Base-by-base conservation (phyloP, 2,797 vertebrate genomes). In the Onychomys arenicola region DNA sequence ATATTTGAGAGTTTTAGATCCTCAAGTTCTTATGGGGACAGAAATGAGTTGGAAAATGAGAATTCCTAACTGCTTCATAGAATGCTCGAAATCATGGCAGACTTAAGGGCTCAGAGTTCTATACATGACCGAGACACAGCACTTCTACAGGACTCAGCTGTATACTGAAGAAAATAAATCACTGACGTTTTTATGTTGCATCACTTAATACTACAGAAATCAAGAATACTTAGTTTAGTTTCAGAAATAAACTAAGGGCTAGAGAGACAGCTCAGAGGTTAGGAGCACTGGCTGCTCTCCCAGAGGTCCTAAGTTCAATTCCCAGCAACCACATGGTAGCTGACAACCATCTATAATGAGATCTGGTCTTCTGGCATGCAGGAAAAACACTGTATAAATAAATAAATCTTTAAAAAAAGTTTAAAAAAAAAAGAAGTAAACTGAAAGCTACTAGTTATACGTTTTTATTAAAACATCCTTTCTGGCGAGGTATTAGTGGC, bases 1-100 rank as follows among this genome's bases (percentile, higher is more conserved):
- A 88, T 13, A 91, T 43, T 29, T 78, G 25, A 57, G 71, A 23
- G 69, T 85, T 65, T 96, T 89, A 84, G n/a, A 76, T 92, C 94
- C 75, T 93, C 75, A 91, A n/a, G 19, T 77, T 84, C 34, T 96
- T 90, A 40, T 27, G 7, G 23, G 57, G 61, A 75, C 49, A 91
- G 76, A 96, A 95, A 95, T 76, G 6, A 57, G 57, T 16, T 90
- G 43, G 83, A 92, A 97, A 94, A 91, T 75, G 61, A 92, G 9
- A 88, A 91, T 57, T 61, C 1, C 13, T 94, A 84, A 89, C 84
- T 80, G 57, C 34, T 93, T 84, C 17, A 32, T 0, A 76, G 67
- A 87, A 85, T 84, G 55, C 73, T 93, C n/a, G 75, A 93, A 83
- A 80, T 55, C 71, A 69, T 37, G 63, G 65, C 19, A 83, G 69